phyloP scores from a whole-genome alignment of 2,113 vertebrate species.

The Neodon shergylaensis region DNA sequence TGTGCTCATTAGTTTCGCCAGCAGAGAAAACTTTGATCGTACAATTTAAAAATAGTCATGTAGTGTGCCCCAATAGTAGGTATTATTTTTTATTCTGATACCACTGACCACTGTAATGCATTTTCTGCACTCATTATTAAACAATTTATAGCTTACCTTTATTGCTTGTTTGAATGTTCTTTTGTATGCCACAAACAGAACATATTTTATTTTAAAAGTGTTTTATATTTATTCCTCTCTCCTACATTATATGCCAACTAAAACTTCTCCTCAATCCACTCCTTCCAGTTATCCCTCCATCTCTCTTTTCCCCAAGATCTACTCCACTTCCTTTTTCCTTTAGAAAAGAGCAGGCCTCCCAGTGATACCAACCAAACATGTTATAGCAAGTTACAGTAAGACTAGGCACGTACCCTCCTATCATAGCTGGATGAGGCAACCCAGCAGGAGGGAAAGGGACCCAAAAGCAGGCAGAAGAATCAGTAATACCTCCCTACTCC shows the following conservation, averaged over 20 bases:
- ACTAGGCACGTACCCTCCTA: background rate
- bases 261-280: background rate
- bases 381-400: background rate
- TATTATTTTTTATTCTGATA: constrained; percentile 36
- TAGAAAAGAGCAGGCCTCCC: background rate
- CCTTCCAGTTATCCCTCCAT: background rate
- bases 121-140: background rate
- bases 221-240: background rate
- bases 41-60: background rate
- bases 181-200: background rate
- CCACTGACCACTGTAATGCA: background rate
- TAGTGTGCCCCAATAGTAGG: background rate
- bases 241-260: background rate
- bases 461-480: background rate
- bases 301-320: background rate
- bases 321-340: background rate
- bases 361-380: background rate
- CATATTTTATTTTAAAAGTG: background rate
- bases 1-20: background rate
- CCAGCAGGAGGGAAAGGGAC: background rate
- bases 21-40: background rate
- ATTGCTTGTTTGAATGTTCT: background rate
- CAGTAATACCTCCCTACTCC: background rate
- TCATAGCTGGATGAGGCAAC: background rate
- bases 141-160: background rate